Conservation (phyloP, 1,140 invertebrate species). For the Argopecten irradians region DNA sequence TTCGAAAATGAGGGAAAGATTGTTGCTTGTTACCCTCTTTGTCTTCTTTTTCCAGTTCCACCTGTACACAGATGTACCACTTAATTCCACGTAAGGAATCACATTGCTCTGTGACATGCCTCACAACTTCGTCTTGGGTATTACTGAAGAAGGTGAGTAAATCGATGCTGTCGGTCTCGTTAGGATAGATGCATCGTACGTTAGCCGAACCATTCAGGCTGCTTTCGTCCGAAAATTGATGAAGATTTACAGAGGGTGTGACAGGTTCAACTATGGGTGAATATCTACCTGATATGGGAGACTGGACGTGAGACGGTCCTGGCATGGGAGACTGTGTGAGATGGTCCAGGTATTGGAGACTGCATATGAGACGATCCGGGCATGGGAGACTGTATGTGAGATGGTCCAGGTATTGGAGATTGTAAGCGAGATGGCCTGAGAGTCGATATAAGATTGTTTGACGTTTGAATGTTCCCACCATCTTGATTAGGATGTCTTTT, state of each 20-base stretch:
- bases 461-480: background rate
- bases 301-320: background rate
- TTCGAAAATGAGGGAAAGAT: no score
- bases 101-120: constrained; percentile 42
- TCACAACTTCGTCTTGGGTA: constrained; percentile 40
- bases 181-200: background rate
- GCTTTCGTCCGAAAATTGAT: background rate
- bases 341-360: no score
- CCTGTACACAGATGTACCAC: constrained; percentile 49
- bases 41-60: no score
- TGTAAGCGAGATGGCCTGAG: background rate
- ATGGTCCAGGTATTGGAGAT: background rate
- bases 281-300: background rate
- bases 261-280: background rate
- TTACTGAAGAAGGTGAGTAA: constrained; percentile 24
- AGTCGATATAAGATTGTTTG: background rate
- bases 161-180: constrained; percentile 26
- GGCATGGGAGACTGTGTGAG: background rate
- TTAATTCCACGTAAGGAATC: constrained; percentile 25
- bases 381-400: background rate
- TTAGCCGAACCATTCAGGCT: background rate
- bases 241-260: background rate
- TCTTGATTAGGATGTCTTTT: background rate
- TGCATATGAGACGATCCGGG: no score
- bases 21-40: no score